phyloP scores from a whole-genome alignment of 2,797 vertebrate genomes.

The Apogon hyalosoma region DNA sequence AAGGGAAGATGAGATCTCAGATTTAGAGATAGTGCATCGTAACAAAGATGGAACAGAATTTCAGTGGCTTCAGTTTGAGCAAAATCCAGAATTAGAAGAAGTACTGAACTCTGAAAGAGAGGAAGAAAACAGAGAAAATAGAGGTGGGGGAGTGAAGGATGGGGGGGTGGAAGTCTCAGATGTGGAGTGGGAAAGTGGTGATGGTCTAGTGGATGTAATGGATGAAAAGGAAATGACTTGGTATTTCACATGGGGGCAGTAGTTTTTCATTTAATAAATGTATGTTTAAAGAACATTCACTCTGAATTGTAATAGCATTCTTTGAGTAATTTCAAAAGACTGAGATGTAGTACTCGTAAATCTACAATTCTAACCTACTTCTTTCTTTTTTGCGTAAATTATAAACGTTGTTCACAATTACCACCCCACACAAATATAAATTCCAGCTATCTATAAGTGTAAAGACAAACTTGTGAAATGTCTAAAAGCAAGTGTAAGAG shows the following conservation, averaged over 20 bases:
- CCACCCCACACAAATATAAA: too few species aligned
- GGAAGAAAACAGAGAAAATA: background rate
- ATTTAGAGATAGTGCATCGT: conserved; percentile 2
- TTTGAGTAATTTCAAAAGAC: conserved; percentile 43
- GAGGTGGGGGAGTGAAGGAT: conserved; percentile 9
- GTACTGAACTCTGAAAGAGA: conserved; percentile 8
- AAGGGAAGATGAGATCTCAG: conserved; percentile 14
- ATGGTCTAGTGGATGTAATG: conserved; percentile 1
- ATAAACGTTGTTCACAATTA: too few species aligned
- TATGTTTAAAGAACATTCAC: conserved; percentile 10
- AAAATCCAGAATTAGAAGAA: conserved; percentile 13
- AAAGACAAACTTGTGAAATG: too few species aligned
- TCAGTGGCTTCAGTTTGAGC: conserved; percentile 4
- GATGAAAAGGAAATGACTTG: conserved; percentile 55
- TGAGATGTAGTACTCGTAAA: conserved; percentile 24
- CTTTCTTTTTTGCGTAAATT: too few species aligned
- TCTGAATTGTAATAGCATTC: conserved; percentile 2
- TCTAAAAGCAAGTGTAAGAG: too few species aligned
- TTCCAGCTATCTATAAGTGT: too few species aligned
- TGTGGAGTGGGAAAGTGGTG: conserved; percentile 22
- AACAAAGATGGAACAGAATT: background rate
- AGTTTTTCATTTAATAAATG: background rate
- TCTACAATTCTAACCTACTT: too few species aligned
- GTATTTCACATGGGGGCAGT: conserved; percentile 77
- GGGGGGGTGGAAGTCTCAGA: background rate